Evolutionary conservation across 2,888 invertebrate genomes (phyloP), one percentile per base, ranked within the genome.

Genomic region (Subacronicta megacephala): DNA sequence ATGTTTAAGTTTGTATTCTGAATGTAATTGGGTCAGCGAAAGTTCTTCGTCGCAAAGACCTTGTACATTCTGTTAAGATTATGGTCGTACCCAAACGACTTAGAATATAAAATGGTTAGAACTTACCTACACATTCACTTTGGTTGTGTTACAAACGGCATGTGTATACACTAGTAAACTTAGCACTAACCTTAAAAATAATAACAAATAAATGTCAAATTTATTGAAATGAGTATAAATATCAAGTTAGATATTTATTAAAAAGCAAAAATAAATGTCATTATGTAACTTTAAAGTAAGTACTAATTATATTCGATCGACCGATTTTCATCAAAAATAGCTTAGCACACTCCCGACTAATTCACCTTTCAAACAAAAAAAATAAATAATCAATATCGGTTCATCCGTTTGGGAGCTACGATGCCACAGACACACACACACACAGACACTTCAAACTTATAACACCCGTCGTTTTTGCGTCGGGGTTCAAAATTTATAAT

Each of bases 11-110:
- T n/a, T n/a, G n/a, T 68, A 57, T 52, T 49, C 12, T 33, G 57
- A 47, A 52, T 60, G 56, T 60, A 71, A 52, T 67, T 73, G 57
- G 73, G 66, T 69, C 66, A 50, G 33, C 46, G 54, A 68, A 65
- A 59, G 62, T 54, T 26, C 68, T 56, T 53, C 46, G 40, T 60
- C 58, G 56, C 74, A 71, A 50, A 62, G 35, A 42, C 60, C 71
- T 49, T 63, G 62, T 65, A 71, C 26, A 41, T 41, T 75, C 71
- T 68, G 40, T 63, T 40, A 41, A 44, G 54, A 36, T 35, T 50
- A 49, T 45, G 40, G 56, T 59, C 55, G 41, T 43, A 60, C 50
- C 51, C 40, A 44, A 58, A 36, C 33, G 52, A n/a, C n/a, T 52
- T 23, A 16, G 23, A 49, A 20, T 54, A 45, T 43, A 64, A n/a